phyloP scores from a whole-genome alignment of 1,140 invertebrate genomes.

The Cotesia chilonis region DNA sequence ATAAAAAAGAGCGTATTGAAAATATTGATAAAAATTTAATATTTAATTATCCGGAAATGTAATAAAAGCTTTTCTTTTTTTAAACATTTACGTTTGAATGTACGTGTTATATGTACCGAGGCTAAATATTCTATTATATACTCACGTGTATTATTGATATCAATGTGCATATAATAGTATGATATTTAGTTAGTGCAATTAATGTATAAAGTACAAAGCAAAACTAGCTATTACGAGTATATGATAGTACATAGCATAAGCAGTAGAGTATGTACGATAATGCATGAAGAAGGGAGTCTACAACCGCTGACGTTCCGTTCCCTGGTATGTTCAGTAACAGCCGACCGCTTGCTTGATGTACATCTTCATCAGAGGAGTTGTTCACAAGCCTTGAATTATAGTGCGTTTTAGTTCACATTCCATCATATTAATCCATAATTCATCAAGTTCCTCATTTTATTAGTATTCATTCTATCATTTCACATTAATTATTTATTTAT shows the following conservation, averaged over 20 bases:
- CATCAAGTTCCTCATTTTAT: neutral
- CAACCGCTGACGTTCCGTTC: conserved; percentile 22
- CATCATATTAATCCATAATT: conserved; percentile 4
- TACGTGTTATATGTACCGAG: no score
- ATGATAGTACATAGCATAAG: no score
- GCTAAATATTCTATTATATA: no score
- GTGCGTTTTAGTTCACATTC: conserved; percentile 16
- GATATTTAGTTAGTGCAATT: no score
- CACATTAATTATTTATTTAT: neutral
- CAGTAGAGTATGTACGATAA: neutral
- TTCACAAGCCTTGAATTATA: neutral
- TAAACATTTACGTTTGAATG: no score
- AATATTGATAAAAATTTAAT: no score
- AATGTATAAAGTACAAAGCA: neutral
- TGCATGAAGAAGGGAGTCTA: conserved; percentile 12
- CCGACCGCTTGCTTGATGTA: conserved; percentile 19
- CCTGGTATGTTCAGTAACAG: conserved; percentile 25
- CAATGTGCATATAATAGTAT: no score
- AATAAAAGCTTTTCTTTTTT: no score
- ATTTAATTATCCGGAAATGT: no score
- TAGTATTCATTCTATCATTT: conserved; percentile 26
- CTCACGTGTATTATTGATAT: no score
- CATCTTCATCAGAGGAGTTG: conserved; percentile 10
- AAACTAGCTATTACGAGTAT: conserved; percentile 17
- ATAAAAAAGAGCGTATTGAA: no score